phyloP scores from a whole-genome alignment of 2,888 invertebrate genomes.

The Zaprionus obscuricornis region DNA sequence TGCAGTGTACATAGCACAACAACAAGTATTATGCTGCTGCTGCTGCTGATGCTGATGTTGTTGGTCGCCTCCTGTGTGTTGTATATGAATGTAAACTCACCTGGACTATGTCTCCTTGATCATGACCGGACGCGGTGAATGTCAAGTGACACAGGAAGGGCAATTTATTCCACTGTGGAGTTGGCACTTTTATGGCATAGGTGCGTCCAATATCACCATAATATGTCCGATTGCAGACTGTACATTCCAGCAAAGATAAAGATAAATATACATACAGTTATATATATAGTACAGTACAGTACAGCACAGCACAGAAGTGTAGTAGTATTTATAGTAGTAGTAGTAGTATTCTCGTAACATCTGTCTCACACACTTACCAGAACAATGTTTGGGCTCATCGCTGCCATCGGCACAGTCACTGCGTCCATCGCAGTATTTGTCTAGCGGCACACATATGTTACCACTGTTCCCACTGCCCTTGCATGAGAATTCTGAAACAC shows the following conservation, averaged over 20 bases:
- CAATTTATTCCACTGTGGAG: slow-evolving; percentile 89
- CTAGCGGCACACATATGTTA: slow-evolving; percentile 90
- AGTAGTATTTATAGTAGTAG: no score
- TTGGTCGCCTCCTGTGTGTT: not conserved
- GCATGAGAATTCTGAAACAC: slow-evolving; percentile 91
- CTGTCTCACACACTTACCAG: slow-evolving; percentile 85
- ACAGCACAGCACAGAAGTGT: not conserved
- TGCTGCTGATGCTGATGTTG: not conserved
- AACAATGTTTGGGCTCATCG: slow-evolving; percentile 92
- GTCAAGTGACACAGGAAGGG: slow-evolving; percentile 96
- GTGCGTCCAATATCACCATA: slow-evolving; percentile 93
- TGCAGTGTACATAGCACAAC: slow-evolving; percentile 10
- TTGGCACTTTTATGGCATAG: slow-evolving; percentile 90
- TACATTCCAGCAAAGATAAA: slow-evolving; percentile 24
- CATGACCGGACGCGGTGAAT: slow-evolving; percentile 94
- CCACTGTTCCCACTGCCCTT: slow-evolving; percentile 87
- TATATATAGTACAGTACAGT: not conserved
- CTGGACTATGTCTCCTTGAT: slow-evolving; percentile 95
- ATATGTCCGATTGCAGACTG: slow-evolving; percentile 95
- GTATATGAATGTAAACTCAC: slow-evolving; percentile 82
- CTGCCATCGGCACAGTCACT: slow-evolving; percentile 94
- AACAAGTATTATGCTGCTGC: slow-evolving; percentile 16
- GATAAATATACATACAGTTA: not conserved
- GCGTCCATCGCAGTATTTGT: slow-evolving; percentile 93
- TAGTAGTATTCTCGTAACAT: no score